Evolutionary conservation across 2,888 invertebrate species (phyloP).

Genomic region (Vannuccia rotundouncinata): DNA sequence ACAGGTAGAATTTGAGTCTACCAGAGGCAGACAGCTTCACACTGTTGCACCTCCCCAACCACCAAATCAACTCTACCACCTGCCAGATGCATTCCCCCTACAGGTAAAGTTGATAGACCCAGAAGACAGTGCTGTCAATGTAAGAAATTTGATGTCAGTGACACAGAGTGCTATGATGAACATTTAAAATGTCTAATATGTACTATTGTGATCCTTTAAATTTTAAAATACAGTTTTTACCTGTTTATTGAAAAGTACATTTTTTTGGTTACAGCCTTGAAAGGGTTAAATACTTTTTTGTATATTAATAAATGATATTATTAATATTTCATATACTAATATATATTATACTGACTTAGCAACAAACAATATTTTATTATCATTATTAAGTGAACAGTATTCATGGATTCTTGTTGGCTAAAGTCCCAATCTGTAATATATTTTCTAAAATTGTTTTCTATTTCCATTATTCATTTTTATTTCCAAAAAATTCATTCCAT

Average conservation of each 20-base stretch:
- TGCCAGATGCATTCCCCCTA: background rate
- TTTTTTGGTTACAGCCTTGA: background rate
- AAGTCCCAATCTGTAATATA: no score
- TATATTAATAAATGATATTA: no score
- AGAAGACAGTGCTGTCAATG: constrained; percentile 7
- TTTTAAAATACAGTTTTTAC: background rate
- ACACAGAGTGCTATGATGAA: background rate
- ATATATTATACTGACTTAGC: no score
- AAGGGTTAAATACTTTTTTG: no score
- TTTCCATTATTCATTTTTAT: no score
- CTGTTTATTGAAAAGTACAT: background rate
- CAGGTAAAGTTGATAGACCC: background rate
- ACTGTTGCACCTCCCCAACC: background rate
- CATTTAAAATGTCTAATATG: background rate
- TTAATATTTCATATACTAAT: no score
- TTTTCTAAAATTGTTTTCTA: no score
- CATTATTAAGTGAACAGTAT: no score
- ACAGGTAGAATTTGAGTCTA: background rate
- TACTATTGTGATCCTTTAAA: background rate
- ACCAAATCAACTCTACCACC: background rate
- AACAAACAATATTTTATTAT: no score
- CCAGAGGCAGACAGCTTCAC: background rate
- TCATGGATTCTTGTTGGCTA: no score
- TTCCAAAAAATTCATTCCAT: no score
- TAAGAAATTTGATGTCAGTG: background rate